Percentiles rank a stretch among this genome's conserved stretches.
These are phyloP conservation scores for Cylloceria caligata DNA, from an alignment of 2,888 invertebrate genomes.

Conservation along the genomic window DNA sequence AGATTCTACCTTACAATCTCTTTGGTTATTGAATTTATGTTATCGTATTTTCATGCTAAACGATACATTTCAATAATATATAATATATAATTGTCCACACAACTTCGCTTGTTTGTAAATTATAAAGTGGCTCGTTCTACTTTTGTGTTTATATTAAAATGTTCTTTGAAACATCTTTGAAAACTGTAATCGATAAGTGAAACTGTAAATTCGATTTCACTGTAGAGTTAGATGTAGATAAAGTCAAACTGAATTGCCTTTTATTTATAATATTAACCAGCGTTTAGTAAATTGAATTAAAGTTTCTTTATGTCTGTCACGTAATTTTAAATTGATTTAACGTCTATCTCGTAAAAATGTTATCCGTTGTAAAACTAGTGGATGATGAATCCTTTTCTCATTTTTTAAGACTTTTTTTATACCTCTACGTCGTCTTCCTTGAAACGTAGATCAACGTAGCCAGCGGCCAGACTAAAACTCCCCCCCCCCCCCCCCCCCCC, in stretches of 20 bases:
- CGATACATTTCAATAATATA: conserved; percentile 25
- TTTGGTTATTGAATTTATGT: conserved; percentile 11
- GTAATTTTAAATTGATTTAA: not conserved
- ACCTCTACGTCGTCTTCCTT: conserved; percentile 56
- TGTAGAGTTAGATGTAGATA: no score
- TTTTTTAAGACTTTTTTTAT: not conserved
- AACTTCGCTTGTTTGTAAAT: not conserved
- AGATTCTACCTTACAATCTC: not conserved
- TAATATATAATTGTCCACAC: not conserved
- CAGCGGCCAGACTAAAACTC: conserved; percentile 50
- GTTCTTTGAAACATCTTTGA: not conserved
- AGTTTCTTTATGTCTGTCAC: no score
- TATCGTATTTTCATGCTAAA: conserved; percentile 18
- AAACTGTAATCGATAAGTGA: no score
- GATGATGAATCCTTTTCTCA: not conserved
- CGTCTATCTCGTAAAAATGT: not conserved
- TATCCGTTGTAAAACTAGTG: not conserved
- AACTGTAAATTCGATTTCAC: no score
- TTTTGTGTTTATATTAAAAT: not conserved
- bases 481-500: conserved; percentile 34
- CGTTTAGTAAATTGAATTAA: no score
- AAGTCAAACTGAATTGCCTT: no score
- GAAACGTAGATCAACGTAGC: conserved; percentile 46
- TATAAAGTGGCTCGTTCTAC: not conserved
- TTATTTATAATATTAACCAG: no score